These are phyloP conservation scores for Eupeodes latifasciatus DNA, from an alignment of 2,888 invertebrate species.

Conservation along the genomic window DNA sequence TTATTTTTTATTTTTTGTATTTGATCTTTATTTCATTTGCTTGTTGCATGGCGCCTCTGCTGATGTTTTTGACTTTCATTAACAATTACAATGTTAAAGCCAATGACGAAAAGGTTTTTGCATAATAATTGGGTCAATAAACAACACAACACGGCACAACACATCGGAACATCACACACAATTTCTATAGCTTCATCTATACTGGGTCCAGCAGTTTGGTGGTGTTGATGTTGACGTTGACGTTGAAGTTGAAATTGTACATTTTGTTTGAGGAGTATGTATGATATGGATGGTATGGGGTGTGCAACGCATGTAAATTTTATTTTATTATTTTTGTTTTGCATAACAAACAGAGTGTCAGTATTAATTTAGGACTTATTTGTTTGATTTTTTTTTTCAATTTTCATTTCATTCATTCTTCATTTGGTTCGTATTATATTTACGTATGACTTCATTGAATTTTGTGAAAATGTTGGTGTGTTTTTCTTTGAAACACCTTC, in stretches of 20 bases:
- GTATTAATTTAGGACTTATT: constrained; percentile 11
- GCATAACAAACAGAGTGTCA: background rate
- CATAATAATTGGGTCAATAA: constrained; percentile 71
- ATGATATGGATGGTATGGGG: background rate
- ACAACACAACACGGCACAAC: background rate
- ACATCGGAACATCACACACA: no score
- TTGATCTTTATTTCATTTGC: constrained; percentile 1
- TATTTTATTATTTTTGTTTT: background rate
- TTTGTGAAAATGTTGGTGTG: background rate
- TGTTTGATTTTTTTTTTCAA: background rate
- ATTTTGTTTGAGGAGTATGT: background rate
- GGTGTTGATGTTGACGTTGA: background rate
- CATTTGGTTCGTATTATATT: background rate
- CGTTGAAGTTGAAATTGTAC: constrained; percentile 39
- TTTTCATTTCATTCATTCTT: background rate
- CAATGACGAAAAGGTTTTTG: constrained; percentile 57
- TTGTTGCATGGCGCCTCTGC: background rate
- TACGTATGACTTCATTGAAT: constrained; percentile 1
- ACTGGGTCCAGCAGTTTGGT: no score
- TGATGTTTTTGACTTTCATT: constrained; percentile 46
- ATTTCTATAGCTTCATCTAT: no score
- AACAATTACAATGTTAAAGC: constrained; percentile 53
- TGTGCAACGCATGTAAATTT: background rate
- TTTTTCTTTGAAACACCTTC: background rate
- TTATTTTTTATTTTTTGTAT: background rate